phyloP scores from a whole-genome alignment of 2,888 invertebrate genomes.

The Drosophila prolongata region DNA sequence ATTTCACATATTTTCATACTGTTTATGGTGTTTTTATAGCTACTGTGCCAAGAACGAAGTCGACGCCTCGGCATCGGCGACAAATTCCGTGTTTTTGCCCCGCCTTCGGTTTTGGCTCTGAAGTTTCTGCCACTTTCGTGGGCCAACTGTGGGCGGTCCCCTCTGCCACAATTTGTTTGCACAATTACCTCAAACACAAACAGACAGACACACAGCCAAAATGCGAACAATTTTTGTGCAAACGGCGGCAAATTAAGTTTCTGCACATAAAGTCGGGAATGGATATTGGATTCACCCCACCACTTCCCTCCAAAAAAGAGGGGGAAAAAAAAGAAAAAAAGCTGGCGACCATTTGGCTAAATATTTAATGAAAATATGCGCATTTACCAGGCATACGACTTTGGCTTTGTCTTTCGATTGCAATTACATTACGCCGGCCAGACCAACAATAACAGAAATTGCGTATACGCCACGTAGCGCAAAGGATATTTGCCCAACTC shows the following conservation, averaged over 20 bases:
- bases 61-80: conserved; percentile 30
- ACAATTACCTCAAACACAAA: conserved; percentile 58
- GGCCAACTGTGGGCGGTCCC: conserved; percentile 42
- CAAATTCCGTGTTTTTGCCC: conserved; percentile 21
- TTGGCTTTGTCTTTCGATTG: conserved; percentile 52
- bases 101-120: conserved; percentile 23
- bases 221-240: conserved; percentile 52
- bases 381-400: conserved; percentile 37
- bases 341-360: conserved; percentile 66
- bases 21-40: conserved; percentile 35
- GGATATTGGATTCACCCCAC: conserved; percentile 46
- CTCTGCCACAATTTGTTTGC: conserved; percentile 53
- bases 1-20: conserved; percentile 31
- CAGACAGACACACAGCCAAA: conserved; percentile 40
- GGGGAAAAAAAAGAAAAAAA: conserved; percentile 8
- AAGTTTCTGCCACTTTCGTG: conserved; percentile 22
- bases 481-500: conserved; percentile 18
- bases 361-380: conserved; percentile 76
- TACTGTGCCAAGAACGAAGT: conserved; percentile 39
- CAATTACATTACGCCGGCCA: conserved; percentile 64
- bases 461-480: conserved; percentile 30
- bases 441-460: conserved; percentile 33
- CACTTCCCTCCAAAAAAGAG: not conserved
- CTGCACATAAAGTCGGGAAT: conserved; percentile 61
- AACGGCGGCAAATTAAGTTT: conserved; percentile 72